These are phyloP conservation scores for Caenorhabditis drosophilae DNA, from an alignment of 2,888 invertebrate species.

Conservation along the genomic window DNA sequence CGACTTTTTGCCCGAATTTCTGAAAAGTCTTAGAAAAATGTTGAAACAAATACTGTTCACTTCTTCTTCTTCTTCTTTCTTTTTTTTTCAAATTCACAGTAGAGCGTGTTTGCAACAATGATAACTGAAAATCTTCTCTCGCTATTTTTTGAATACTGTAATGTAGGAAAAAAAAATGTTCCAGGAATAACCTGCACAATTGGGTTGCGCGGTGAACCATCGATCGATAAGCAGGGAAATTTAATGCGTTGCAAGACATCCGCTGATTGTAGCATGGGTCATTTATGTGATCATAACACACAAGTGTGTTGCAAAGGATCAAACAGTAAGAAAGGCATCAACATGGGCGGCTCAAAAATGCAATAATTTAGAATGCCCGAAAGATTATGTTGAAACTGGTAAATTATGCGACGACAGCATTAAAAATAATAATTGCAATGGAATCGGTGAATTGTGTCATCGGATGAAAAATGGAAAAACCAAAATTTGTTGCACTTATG, in stretches of 20 bases:
- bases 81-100: too few species aligned
- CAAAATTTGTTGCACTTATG: slow-evolving; percentile 53
- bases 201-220: slow-evolving; percentile 62
- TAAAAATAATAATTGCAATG: slow-evolving; percentile 43
- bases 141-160: background rate
- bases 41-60: too few species aligned
- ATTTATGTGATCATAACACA: slow-evolving; percentile 61
- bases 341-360: too few species aligned
- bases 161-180: background rate
- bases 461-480: slow-evolving; percentile 51
- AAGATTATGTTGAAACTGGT: slow-evolving; percentile 63
- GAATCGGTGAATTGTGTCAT: slow-evolving; percentile 49
- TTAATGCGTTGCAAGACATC: slow-evolving; percentile 52
- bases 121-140: too few species aligned
- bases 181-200: slow-evolving; percentile 60
- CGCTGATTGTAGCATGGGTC: slow-evolving; percentile 50
- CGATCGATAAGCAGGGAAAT: slow-evolving; percentile 54
- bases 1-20: too few species aligned
- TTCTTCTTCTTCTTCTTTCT: too few species aligned
- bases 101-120: too few species aligned
- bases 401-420: slow-evolving; percentile 50
- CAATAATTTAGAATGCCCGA: slow-evolving; percentile 65
- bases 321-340: slow-evolving; percentile 63
- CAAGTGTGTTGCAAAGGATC: slow-evolving; percentile 64
- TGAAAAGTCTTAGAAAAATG: too few species aligned